Percentiles rank a stretch among this genome's conserved stretches.
phyloP scores from a whole-genome alignment of 2,888 invertebrate species.

The Ashinkailepas kermadecensis region DNA sequence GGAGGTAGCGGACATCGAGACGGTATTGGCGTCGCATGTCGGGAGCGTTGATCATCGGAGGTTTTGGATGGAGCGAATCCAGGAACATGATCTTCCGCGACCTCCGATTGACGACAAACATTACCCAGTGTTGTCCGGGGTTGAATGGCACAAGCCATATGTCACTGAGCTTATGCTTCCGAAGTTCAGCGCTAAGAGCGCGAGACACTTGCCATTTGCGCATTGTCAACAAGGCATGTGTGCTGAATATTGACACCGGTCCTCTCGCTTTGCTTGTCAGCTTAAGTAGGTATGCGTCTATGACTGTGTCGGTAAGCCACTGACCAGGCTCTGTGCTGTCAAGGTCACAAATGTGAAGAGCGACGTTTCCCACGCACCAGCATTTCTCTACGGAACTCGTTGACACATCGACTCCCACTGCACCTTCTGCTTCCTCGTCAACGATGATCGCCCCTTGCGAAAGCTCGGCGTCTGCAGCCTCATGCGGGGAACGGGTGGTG shows the following conservation, averaged over 20 bases:
- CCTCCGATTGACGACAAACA: background rate
- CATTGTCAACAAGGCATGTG: background rate
- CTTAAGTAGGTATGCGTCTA: background rate
- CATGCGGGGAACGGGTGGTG: background rate
- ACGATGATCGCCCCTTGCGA: background rate
- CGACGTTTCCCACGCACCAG: background rate
- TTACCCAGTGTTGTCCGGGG: background rate
- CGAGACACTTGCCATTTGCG: background rate
- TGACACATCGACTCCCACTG: background rate
- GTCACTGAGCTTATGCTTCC: background rate
- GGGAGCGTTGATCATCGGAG: background rate
- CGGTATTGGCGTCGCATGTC: background rate
- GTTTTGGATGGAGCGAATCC: background rate
- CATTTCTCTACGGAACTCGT: background rate
- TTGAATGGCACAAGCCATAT: background rate
- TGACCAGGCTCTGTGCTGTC: background rate
- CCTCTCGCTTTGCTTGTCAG: background rate
- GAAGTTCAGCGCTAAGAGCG: background rate
- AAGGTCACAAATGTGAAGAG: background rate
- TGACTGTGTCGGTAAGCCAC: background rate
- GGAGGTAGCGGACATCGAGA: background rate
- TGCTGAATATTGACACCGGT: background rate
- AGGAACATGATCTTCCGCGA: background rate
- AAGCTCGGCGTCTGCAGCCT: background rate
- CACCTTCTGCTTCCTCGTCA: background rate